Percentiles rank a stretch among this genome's conserved stretches.
Evolutionary conservation across 2,888 invertebrate species (phyloP).

Genomic region (Helicoverpa assulta): DNA sequence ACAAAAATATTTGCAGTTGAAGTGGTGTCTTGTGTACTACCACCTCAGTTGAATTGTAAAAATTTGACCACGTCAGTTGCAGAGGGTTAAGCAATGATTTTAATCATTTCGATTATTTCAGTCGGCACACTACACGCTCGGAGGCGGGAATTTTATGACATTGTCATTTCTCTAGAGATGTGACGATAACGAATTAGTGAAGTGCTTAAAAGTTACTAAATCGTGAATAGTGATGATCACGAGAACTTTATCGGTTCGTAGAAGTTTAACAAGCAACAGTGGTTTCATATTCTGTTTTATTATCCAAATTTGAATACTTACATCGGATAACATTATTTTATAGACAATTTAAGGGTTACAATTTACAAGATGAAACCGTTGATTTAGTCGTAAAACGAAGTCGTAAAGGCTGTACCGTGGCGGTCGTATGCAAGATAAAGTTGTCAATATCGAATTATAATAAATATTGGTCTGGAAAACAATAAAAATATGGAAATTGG

Average conservation of each 20-base stretch:
- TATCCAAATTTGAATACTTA: conserved; percentile 73
- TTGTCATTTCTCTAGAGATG: conserved; percentile 12
- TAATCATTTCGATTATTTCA: conserved; percentile 44
- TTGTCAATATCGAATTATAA: conserved; percentile 78
- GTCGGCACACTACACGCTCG: conserved; percentile 8
- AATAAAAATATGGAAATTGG: conserved; percentile 44
- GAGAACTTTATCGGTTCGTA: conserved; percentile 24
- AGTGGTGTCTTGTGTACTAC: too few species aligned
- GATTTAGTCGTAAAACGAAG: conserved; percentile 83
- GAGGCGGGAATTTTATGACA: conserved; percentile 26
- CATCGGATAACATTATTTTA: conserved; percentile 81
- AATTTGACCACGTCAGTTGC: too few species aligned
- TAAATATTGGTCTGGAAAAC: conserved; percentile 39
- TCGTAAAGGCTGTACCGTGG: conserved; percentile 81
- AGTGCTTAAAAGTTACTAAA: conserved; percentile 1
- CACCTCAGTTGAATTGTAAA: too few species aligned
- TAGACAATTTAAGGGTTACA: conserved; percentile 81
- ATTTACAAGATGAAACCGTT: conserved; percentile 84
- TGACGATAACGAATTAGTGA: conserved; percentile 8
- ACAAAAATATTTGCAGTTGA: too few species aligned
- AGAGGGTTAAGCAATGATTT: conserved; percentile 46
- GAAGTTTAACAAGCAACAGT: conserved; percentile 60
- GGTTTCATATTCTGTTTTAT: conserved; percentile 72
- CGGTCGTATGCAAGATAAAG: conserved; percentile 76
- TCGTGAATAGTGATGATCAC: conserved; percentile 8